Evolutionary conservation across 2,888 invertebrate species (phyloP).

Genomic region (Argyra leucocephala): DNA sequence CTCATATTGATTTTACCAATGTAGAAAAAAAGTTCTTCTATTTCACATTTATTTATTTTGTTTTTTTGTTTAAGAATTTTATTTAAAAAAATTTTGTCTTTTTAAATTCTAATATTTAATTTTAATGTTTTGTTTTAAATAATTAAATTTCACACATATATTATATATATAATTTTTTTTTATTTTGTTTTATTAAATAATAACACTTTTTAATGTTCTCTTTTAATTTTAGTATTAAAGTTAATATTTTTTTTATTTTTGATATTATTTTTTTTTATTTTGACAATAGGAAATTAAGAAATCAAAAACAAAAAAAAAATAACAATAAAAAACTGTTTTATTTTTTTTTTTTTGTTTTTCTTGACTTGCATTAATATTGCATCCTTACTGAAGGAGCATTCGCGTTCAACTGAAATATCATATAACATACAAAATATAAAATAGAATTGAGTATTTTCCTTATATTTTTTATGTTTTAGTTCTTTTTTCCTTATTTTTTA

Average conservation of each 20-base stretch:
- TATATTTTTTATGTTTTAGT: constrained; percentile 9
- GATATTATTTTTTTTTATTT: background rate
- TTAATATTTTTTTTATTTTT: background rate
- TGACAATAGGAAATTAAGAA: background rate
- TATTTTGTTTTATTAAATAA: background rate
- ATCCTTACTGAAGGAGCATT: constrained; percentile 42
- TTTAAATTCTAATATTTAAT: no score
- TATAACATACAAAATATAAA: background rate
- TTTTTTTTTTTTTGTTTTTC: background rate
- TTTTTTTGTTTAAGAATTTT: no score
- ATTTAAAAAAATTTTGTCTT: no score
- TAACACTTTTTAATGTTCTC: background rate
- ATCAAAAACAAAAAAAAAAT: background rate
- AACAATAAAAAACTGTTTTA: background rate
- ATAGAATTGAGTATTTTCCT: background rate
- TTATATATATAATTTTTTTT: no score
- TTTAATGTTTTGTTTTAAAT: background rate
- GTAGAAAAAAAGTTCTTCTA: no score
- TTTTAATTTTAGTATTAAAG: background rate
- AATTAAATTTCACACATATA: background rate
- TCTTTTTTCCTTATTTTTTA: constrained; percentile 10
- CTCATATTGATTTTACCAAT: constrained; percentile 1
- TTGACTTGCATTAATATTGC: constrained; percentile 24
- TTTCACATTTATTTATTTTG: no score
- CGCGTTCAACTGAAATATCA: constrained; percentile 37